Conservation (phyloP, 2,888 invertebrate species). For the Trypoxylon attenuatum region DNA sequence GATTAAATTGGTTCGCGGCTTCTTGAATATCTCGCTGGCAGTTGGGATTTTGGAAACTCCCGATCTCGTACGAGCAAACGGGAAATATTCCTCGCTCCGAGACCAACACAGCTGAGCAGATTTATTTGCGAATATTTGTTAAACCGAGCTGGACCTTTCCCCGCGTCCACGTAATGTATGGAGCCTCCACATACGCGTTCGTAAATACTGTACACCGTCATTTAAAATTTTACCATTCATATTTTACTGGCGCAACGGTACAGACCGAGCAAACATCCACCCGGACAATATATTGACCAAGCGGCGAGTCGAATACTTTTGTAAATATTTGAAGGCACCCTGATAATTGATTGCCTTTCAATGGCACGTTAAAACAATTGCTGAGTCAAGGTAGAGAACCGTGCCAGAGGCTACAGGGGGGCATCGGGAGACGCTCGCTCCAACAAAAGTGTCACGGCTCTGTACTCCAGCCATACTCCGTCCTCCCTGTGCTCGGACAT, state of each 20-base stretch:
- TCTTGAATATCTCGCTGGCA: not conserved
- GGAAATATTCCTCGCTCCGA: constrained; percentile 26
- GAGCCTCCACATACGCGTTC: constrained; percentile 4
- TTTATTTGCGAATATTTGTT: constrained; percentile 37
- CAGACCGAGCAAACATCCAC: constrained; percentile 25
- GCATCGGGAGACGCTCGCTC: not conserved
- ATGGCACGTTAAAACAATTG: constrained; percentile 35
- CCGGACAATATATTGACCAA: constrained; percentile 22
- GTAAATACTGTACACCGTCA: constrained; percentile 33
- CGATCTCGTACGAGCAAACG: constrained; percentile 13
- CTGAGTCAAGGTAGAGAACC: not conserved
- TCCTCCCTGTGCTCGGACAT: constrained; percentile 35
- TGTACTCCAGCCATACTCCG: not conserved
- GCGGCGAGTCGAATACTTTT: constrained; percentile 27
- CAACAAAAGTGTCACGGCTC: no score
- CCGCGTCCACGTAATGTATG: constrained; percentile 3
- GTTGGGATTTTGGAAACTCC: not conserved
- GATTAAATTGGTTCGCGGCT: not conserved
- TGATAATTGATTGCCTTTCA: constrained; percentile 43
- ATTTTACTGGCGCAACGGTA: constrained; percentile 30
- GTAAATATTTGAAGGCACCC: constrained; percentile 41
- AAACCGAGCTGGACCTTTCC: constrained; percentile 17
- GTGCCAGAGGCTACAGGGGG: not conserved
- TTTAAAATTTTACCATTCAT: constrained; percentile 49
- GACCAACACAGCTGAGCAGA: constrained; percentile 27